Evolutionary conservation across 2,113 vertebrate genomes (phyloP).

Genomic region (Enhydra lutris): DNA sequence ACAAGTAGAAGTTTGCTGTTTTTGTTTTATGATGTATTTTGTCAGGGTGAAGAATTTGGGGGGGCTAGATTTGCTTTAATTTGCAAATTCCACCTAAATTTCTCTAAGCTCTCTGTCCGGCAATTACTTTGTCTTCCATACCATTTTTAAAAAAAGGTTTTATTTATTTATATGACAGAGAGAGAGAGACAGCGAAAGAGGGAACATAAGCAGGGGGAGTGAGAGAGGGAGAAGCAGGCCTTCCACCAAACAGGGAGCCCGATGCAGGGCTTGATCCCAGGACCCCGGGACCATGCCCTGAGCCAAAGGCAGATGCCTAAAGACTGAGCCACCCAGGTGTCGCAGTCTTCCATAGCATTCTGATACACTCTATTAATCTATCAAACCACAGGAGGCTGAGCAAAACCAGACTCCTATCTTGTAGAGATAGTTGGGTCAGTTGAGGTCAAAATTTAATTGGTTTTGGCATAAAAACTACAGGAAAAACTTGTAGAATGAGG

Average conservation of each 20-base stretch:
- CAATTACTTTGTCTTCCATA: background rate
- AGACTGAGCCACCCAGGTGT: no score
- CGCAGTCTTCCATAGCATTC: background rate
- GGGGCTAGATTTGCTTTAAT: background rate
- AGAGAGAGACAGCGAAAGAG: no score
- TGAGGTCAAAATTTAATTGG: background rate
- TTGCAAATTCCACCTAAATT: background rate
- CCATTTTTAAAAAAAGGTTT: no score
- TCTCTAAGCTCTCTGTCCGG: background rate
- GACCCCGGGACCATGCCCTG: no score
- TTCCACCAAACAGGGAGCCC: no score
- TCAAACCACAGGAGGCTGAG: background rate
- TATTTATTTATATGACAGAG: no score
- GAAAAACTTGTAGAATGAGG: background rate
- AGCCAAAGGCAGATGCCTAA: no score
- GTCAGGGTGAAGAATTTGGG: background rate
- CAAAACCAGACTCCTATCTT: background rate
- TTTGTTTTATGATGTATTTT: background rate
- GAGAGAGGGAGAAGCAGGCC: no score
- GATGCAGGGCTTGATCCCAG: no score
- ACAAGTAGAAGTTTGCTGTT: background rate
- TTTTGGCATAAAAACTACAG: background rate
- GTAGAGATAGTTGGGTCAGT: background rate
- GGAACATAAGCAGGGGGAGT: no score
- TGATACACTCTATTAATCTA: background rate